Conservation (phyloP, 2,888 invertebrate genomes). For the Apamea epomidion region DNA sequence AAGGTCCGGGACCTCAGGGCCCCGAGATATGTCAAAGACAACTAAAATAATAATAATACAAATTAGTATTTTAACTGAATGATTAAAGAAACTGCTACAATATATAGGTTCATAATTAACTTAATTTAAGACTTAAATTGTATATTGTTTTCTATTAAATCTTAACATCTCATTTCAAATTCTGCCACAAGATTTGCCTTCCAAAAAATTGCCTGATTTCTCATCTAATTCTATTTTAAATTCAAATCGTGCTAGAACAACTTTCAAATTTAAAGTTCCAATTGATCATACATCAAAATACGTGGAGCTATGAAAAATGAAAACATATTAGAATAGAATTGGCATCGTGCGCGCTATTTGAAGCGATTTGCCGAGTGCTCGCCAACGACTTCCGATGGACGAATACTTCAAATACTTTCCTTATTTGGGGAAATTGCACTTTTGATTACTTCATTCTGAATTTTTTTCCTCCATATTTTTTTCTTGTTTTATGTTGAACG, state of each 20-base stretch:
- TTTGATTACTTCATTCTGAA: conserved; percentile 80
- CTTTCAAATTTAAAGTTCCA: conserved; percentile 54
- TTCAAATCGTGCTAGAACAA: conserved; percentile 30
- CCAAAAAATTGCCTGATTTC: conserved; percentile 20
- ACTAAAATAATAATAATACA: not conserved
- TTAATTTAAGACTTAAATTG: not conserved
- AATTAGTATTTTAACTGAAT: not conserved
- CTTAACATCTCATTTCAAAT: not conserved
- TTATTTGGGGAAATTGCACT: conserved; percentile 79
- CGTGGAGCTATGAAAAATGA: conserved; percentile 68
- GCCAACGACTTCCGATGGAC: conserved; percentile 81
- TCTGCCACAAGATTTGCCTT: not conserved
- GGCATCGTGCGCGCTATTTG: conserved; percentile 77
- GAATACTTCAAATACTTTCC: conserved; percentile 79
- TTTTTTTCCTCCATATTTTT: conserved; percentile 58
- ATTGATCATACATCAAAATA: conserved; percentile 66
- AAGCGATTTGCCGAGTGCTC: conserved; percentile 79
- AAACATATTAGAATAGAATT: conserved; percentile 75
- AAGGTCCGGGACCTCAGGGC: no score
- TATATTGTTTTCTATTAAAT: conserved; percentile 1
- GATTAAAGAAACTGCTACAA: not conserved
- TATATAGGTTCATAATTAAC: not conserved
- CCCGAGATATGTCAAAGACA: no score
- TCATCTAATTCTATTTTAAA: conserved; percentile 41
- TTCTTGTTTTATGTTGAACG: conserved; percentile 51